Conservation (phyloP, 1,140 invertebrate genomes). For the Atta texana region DNA sequence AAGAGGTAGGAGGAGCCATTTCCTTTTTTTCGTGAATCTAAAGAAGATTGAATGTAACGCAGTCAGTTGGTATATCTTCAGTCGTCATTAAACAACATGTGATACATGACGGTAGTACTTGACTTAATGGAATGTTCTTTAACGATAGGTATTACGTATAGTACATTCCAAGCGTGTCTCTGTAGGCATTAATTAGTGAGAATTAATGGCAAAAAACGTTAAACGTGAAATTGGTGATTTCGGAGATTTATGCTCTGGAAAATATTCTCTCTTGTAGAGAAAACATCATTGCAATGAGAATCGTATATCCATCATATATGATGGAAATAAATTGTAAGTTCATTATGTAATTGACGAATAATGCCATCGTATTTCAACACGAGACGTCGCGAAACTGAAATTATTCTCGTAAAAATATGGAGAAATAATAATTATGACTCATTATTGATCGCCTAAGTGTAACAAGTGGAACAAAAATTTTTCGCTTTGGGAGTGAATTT, state of each 20-base stretch:
- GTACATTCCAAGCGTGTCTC: background rate
- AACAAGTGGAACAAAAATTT: background rate
- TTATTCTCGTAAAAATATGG: background rate
- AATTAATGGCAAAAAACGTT: background rate
- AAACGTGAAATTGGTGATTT: conserved; percentile 3
- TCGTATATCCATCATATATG: background rate
- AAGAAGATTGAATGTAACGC: conserved; percentile 11
- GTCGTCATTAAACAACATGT: conserved; percentile 5
- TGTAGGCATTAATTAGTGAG: background rate
- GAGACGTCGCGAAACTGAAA: background rate
- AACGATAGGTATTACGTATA: background rate
- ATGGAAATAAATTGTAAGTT: conserved; percentile 19
- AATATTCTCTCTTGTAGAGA: background rate
- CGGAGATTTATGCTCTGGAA: background rate
- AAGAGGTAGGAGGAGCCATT: background rate
- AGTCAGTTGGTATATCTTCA: background rate
- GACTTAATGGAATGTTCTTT: conserved; percentile 10
- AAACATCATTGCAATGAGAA: background rate
- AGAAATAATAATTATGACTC: conserved; percentile 7
- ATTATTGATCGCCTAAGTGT: background rate
- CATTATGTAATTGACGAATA: conserved; percentile 6
- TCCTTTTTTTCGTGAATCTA: conserved; percentile 27
- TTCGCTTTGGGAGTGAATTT: background rate
- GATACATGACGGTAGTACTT: background rate
- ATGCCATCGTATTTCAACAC: background rate